Evolutionary conservation across 2,113 vertebrate genomes (phyloP), one percentile per base, ranked within the genome.

Genomic region (Odontophorus gujanensis): DNA sequence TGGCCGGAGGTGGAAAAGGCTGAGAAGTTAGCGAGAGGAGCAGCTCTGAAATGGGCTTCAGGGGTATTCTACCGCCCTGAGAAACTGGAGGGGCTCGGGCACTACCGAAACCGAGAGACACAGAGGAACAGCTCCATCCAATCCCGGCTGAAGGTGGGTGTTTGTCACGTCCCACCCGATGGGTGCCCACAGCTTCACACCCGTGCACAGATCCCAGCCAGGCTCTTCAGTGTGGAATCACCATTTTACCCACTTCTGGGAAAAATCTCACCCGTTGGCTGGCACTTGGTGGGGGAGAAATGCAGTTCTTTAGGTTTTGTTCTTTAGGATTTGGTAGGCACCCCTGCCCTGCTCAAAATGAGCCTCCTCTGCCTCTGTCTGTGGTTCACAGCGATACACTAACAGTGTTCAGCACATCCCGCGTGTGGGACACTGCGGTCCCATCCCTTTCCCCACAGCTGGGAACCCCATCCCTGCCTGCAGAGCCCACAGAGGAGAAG

Each of bases 41-140:
- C 99, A 0, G 99, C 99, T 15, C 97, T 99, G 81, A 99, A 99
- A 97, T 99, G 99, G 99, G 99, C 99, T 13, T 99, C 99, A 0
- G 99, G 98, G 36, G 98, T 99, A 66, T 99, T 99, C 96, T 99
- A 99, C 93, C 96, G 94, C 24, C 98, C 99, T 0, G 98, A 99
- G 83, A 98, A 99, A 65, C 97, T 99, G 97, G 98, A 98, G 95
- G 97, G 98, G 13, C 98, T 99, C 11, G 94, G 97, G 69, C 98
- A 99, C 73, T 99, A 99, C 97, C 98, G 96, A 61, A 99, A 98
- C 96, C 98, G 99, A 3, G 99, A 99, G 95, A 97, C 96, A 2
- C 99, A 99, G 95, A 98, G 99, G 74, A 99, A 98, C 62, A 90
- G 96, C n/a, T 99, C 98, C 86, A 97, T 99, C 85, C 98, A 99